phyloP scores from a whole-genome alignment of 2,888 invertebrate genomes.

The Halocaridina rubra region DNA sequence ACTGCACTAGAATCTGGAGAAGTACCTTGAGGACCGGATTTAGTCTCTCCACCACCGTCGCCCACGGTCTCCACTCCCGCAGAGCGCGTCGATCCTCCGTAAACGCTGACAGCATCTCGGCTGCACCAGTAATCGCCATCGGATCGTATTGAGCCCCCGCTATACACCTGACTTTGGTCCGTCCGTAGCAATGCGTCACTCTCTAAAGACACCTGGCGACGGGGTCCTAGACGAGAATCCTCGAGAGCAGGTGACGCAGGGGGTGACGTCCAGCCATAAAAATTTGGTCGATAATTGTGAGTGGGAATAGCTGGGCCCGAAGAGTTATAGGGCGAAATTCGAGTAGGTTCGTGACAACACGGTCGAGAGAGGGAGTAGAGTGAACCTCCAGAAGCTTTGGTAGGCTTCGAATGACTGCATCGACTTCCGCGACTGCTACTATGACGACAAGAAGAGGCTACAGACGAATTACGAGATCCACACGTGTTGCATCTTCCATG shows the following conservation, averaged over 20 bases:
- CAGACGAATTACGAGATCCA: slow-evolving; percentile 45
- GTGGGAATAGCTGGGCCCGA: slow-evolving; percentile 25
- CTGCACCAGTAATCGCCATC: slow-evolving; percentile 54
- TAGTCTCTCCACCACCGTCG: slow-evolving; percentile 5
- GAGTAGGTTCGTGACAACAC: slow-evolving; percentile 38
- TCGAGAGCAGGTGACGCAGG: slow-evolving; percentile 48
- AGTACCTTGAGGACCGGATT: slow-evolving; percentile 6
- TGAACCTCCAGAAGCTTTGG: slow-evolving; percentile 24
- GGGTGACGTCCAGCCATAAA: slow-evolving; percentile 61
- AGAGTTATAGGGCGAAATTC: slow-evolving; percentile 33
- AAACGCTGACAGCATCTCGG: slow-evolving; percentile 50
- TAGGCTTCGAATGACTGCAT: slow-evolving; percentile 19
- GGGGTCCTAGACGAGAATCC: slow-evolving; percentile 12
- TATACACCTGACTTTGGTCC: slow-evolving; percentile 28
- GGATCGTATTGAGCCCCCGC: slow-evolving; percentile 31
- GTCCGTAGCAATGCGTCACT: slow-evolving; percentile 41
- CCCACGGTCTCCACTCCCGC: slow-evolving; percentile 23
- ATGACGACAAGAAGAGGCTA: slow-evolving; percentile 37
- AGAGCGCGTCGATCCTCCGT: slow-evolving; percentile 60
- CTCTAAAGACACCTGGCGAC: slow-evolving; percentile 34
- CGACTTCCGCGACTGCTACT: slow-evolving; percentile 38
- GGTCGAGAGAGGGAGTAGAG: slow-evolving; percentile 40
- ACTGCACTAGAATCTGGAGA: slow-evolving; percentile 41
- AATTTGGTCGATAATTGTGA: slow-evolving; percentile 52
- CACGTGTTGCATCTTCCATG: slow-evolving; percentile 47